Conservation (phyloP, 2,888 invertebrate genomes). For the Eristalinus sepulchralis region DNA sequence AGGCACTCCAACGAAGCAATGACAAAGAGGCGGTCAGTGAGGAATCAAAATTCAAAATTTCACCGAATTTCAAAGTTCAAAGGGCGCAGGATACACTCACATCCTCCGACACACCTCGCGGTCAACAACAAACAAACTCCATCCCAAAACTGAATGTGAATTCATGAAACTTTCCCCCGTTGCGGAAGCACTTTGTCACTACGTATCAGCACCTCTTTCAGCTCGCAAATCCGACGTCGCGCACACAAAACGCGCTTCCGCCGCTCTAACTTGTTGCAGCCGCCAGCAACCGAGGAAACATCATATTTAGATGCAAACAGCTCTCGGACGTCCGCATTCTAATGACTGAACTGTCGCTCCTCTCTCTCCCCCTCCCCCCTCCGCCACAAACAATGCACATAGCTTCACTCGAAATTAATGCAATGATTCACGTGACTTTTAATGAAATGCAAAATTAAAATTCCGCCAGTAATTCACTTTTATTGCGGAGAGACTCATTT, state of each 20-base stretch:
- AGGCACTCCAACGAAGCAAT: no score
- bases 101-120: not conserved
- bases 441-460: constrained; percentile 69
- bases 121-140: not conserved
- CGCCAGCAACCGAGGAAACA: constrained; percentile 3
- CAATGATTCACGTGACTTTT: constrained; percentile 64
- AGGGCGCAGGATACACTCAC: not conserved
- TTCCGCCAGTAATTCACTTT: constrained; percentile 61
- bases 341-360: not conserved
- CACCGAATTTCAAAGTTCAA: not conserved
- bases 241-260: not conserved
- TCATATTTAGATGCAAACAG: constrained; percentile 23
- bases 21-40: no score
- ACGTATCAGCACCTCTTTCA: not conserved
- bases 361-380: not conserved
- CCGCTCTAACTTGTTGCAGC: constrained; percentile 15
- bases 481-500: constrained; percentile 47
- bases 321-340: constrained; percentile 11
- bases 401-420: constrained; percentile 24
- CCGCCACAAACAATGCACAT: not conserved
- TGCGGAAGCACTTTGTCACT: not conserved
- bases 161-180: not conserved
- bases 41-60: no score
- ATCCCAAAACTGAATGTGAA: not conserved
- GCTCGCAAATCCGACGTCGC: not conserved